Base-by-base conservation (phyloP, 2,888 invertebrate genomes). In the Crossocerus cetratus region DNA sequence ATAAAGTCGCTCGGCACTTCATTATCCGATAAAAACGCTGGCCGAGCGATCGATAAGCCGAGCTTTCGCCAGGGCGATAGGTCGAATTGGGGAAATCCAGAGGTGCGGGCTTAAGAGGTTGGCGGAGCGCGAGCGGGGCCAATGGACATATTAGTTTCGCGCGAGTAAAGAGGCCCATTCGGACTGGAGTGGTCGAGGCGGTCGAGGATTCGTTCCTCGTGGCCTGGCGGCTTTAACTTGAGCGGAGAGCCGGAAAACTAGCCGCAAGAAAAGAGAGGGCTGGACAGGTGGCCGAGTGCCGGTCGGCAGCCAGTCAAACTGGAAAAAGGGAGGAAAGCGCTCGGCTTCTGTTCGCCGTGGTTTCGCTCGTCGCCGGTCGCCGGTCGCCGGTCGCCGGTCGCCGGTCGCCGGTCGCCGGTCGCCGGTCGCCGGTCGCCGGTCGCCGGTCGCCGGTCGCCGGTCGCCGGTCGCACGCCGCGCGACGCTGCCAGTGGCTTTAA, bases 191-290 rank as follows among this genome's bases (percentile, higher is more conserved):
- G n/a, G 14, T 14, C 14, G 53, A 62, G 69, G 45, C 45, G 70
- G 64, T 62, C 59, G 44, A 53, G 55, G 21, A 55, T 71, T 63
- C 60, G 59, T 55, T 62, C 74, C 4, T 14, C 66, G 69, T 67
- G 71, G 60, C 55, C 44, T 58, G 68, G 63, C 66, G 68, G 63
- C 66, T 83, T 80, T 86, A 86, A 86, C 86, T 87, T 84, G 83
- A 85, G 86, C 86, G 83, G 62, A 73, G 78, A 80, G 70, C 72
- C 74, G 75, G 78, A 72, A 72, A 74, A 72, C 66, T 62, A 66
- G 22, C 67, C 61, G 62, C 20, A 61, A 59, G 53, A 68, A 53
- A 59, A 14, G 58, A 49, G 68, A 49, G 56, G 75, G 76, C 64
- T 65, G 62, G 62, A 22, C 55, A 42, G 72, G 65, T 57, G 56